Base-by-base conservation (phyloP, 92 coral and sea anemone genomes). In the Parazoanthus atlanticus region DNA sequence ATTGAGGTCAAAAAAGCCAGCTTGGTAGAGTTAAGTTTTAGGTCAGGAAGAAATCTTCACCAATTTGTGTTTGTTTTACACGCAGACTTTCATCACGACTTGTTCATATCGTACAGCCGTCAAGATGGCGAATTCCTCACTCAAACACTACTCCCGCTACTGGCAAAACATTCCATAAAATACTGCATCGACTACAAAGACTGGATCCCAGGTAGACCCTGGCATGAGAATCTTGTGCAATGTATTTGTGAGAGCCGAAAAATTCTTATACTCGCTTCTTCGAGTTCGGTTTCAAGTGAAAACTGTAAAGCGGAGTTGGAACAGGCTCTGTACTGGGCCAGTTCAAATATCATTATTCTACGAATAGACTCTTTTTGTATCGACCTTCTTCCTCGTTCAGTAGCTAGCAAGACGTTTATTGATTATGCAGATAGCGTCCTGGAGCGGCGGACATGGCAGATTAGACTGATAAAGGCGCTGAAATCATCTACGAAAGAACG, bases 71-170 rank as follows among this genome's bases (percentile, higher is more conserved):
- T 38, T 16, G n/a, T 67, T 41, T 21, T 41, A 25, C 49, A 12
- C 77, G 36, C 77, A 83, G 86, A 67, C n/a, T 83, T 83, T 28
- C 64, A 34, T 33, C 74, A 83, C 61, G 86, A 83, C 61, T 54
- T 83, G n/a, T 83, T 83, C 29, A 83, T 83, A 83, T 83, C 86
- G 26, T 83, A 83, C 86, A 83, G 86, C 30, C 75, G 74, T 15
- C 86, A 83, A 67, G 86, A 83, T 70, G 76, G 86, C 32, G 76
- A 83, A 17, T 83, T 83, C n/a, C 77, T 83, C 2, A 67, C 77
- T 28, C 56, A 83, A 41, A 66, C 58, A 2, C 56, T 83, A 16
- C 75, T 83, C 33, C 86, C 86, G 25, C 73, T 83, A 6, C 36
- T 83, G 61, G 78, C 38, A 38, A 15, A 67, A 23, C 26, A 83